A percentile compares a stretch with the other conserved stretches of the same genome.
Evolutionary conservation across 2,113 vertebrate species (phyloP).

Genomic region (Eulemur rufifrons): DNA sequence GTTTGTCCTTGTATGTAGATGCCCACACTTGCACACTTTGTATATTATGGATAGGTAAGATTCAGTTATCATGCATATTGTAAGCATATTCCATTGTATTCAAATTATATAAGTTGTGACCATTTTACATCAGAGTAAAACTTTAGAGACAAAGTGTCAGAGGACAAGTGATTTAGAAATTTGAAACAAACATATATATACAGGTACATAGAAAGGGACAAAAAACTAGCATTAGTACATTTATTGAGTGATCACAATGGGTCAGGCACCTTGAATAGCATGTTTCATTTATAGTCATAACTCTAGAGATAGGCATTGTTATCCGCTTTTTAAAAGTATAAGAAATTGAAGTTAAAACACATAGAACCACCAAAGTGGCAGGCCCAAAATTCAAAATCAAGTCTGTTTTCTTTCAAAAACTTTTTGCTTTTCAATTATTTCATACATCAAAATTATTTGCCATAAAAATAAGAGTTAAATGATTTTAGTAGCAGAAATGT

Average conservation of each 20-base stretch:
- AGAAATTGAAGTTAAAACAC: not conserved
- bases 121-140: not conserved
- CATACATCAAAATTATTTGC: not conserved
- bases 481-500: not conserved
- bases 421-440: not conserved
- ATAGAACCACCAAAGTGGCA: not conserved
- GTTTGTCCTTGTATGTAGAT: not conserved
- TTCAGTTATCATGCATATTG: not conserved
- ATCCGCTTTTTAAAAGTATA: not conserved
- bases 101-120: not conserved
- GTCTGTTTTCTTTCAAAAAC: not conserved
- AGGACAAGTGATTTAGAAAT: not conserved
- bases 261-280: not conserved
- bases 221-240: not conserved
- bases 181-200: not conserved
- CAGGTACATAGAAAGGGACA: not conserved
- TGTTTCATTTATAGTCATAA: not conserved
- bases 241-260: not conserved
- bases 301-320: not conserved
- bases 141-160: not conserved
- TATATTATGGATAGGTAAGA: not conserved
- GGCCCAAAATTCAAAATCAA: not conserved
- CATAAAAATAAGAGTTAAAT: not conserved
- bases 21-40: not conserved
- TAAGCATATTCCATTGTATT: not conserved